These are phyloP conservation scores for Lota lota DNA, from an alignment of 2,113 vertebrate species.

Conservation along the genomic window DNA sequence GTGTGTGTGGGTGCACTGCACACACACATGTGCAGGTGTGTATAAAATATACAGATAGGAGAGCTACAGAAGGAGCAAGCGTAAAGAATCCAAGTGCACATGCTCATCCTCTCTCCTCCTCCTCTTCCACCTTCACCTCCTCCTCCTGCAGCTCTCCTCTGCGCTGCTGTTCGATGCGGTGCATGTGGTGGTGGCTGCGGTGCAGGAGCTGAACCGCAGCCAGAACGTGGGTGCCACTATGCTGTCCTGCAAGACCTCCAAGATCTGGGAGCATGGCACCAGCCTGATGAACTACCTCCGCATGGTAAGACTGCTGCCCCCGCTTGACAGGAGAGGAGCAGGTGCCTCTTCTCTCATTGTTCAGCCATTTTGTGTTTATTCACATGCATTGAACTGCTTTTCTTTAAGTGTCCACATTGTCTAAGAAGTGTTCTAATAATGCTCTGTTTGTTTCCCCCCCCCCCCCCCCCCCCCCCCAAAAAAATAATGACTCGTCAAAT, in stretches of 20 bases:
- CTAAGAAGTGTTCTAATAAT: not conserved
- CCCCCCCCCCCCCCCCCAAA: not conserved
- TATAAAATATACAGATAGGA: not conserved
- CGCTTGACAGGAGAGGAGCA: conserved; percentile 10
- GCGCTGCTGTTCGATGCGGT: conserved; percentile 93
- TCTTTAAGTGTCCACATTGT: not conserved
- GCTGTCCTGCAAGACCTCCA: conserved; percentile 93
- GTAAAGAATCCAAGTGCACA: not conserved
- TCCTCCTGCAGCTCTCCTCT: conserved; percentile 82
- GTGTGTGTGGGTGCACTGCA: conserved; percentile 17
- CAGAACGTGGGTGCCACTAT: conserved; percentile 95
- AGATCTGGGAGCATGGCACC: conserved; percentile 98
- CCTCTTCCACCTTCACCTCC: not conserved
- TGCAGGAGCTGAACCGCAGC: conserved; percentile 95
- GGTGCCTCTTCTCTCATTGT: not conserved
- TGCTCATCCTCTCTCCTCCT: conserved; percentile 32
- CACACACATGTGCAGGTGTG: not conserved
- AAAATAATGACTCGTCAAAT: too few relatives aligned
- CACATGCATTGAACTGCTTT: not conserved
- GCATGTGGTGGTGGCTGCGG: conserved; percentile 87
- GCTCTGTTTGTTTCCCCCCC: not conserved
- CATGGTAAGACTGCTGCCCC: conserved; percentile 82
- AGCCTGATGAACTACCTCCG: conserved; percentile 99
- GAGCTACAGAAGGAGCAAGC: too few relatives aligned
- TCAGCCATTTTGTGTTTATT: not conserved